phyloP scores from a whole-genome alignment of 2,797 vertebrate species.

The Malurus splendens region DNA sequence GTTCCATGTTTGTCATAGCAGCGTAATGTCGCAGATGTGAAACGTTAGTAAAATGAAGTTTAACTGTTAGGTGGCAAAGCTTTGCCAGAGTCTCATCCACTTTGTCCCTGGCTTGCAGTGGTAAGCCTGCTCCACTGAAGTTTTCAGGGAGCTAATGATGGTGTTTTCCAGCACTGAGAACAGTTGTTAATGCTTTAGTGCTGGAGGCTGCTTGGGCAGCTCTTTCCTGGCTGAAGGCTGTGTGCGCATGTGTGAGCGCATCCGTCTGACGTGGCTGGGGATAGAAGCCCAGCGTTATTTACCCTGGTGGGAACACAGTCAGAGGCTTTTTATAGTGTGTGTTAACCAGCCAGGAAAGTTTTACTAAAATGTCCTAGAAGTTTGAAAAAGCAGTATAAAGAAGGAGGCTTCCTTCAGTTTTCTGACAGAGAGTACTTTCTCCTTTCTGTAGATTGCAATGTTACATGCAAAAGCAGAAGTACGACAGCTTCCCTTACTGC shows the following conservation, averaged over 20 bases:
- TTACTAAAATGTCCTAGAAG: slow-evolving; percentile 19
- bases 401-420: background rate
- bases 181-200: background rate
- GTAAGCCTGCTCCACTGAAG: background rate
- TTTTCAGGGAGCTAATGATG: background rate
- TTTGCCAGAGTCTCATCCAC: background rate
- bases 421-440: background rate
- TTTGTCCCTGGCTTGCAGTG: background rate
- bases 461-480: background rate
- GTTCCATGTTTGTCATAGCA: background rate
- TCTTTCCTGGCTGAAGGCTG: background rate
- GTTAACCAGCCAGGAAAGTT: slow-evolving; percentile 47
- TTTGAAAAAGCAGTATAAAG: background rate
- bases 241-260: background rate
- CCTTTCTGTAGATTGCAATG: background rate
- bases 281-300: background rate
- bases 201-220: background rate
- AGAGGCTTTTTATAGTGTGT: slow-evolving; percentile 40
- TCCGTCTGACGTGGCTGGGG: slow-evolving; percentile 24
- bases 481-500: rapidly evolving
- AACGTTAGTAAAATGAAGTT: background rate
- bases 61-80: background rate
- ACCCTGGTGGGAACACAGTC: slow-evolving; percentile 25
- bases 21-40: background rate
- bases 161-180: background rate